phyloP scores from a whole-genome alignment of 2,888 invertebrate species.

The Thereva unica region DNA sequence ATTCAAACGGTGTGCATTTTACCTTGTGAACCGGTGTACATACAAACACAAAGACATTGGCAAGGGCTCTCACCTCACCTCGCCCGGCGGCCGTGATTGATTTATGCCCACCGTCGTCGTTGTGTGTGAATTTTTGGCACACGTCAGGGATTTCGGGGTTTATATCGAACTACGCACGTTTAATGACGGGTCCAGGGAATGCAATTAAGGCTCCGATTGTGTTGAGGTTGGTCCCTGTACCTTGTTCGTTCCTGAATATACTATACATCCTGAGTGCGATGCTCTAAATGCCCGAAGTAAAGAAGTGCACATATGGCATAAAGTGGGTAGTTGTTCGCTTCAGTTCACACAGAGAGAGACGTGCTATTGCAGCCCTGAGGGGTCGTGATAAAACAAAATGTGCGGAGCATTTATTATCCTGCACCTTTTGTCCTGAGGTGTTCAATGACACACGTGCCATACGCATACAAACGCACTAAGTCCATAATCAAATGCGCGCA shows the following conservation, averaged over 20 bases:
- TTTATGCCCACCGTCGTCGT: neutral
- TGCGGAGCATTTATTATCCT: conserved; percentile 26
- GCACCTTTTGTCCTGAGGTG: conserved; percentile 37
- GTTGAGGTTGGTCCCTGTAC: conserved; percentile 21
- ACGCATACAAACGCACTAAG: conserved; percentile 12
- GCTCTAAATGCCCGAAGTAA: conserved; percentile 3
- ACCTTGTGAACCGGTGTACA: neutral
- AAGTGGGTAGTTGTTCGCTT: conserved; percentile 35
- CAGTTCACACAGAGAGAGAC: conserved; percentile 7
- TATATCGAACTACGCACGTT: neutral
- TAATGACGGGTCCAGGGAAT: conserved; percentile 23
- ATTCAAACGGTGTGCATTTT: conserved; percentile 17
- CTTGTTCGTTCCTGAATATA: conserved; percentile 9
- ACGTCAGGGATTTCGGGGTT: conserved; percentile 34
- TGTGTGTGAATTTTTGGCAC: conserved; percentile 33
- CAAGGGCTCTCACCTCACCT: conserved; percentile 7
- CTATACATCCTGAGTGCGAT: neutral
- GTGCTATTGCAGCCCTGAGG: neutral
- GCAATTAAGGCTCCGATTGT: conserved; percentile 36
- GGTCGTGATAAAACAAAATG: conserved; percentile 22
- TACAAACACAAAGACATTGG: neutral
- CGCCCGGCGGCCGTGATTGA: conserved; percentile 9
- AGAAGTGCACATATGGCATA: conserved; percentile 37
- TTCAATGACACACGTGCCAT: conserved; percentile 34
- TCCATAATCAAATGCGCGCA: conserved; percentile 29